Percentiles rank a stretch among this genome's conserved stretches.
These are phyloP conservation scores for Physeter macrocephalus DNA, from an alignment of 2,113 vertebrate species.

Conservation along the genomic window DNA sequence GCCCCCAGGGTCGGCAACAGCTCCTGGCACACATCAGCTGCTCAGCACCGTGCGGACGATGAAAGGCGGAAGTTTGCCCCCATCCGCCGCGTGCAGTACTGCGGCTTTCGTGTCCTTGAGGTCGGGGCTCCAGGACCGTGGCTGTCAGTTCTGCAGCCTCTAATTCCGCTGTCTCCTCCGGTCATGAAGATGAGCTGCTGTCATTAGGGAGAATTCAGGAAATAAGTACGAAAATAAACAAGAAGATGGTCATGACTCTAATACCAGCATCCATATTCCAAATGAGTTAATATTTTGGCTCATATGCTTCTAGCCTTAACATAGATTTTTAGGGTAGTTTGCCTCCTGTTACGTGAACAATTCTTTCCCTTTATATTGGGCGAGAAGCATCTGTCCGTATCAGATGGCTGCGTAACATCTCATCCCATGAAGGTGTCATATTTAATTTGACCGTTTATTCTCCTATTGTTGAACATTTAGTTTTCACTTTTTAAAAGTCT, in stretches of 20 bases:
- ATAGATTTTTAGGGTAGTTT: not conserved
- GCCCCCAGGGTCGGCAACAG: not conserved
- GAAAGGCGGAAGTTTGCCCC: rapidly evolving
- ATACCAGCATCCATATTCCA: not conserved
- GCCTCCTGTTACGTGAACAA: not conserved
- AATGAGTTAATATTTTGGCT: not conserved
- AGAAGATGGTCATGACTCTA: not conserved
- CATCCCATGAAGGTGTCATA: too few species aligned
- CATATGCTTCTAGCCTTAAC: not conserved
- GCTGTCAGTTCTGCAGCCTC: not conserved
- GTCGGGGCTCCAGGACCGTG: not conserved
- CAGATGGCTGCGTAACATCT: not conserved
- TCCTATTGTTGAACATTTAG: not conserved
- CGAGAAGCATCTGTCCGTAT: too few species aligned
- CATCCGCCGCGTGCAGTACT: rapidly evolving
- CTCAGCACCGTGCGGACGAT: rapidly evolving
- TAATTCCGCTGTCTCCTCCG: not conserved
- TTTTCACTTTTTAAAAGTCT: not conserved
- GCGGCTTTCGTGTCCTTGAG: not conserved
- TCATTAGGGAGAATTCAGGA: not conserved
- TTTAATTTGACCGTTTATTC: not conserved
- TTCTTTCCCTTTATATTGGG: not conserved
- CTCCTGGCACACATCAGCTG: not conserved
- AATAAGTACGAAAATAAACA: not conserved
- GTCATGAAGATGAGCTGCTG: not conserved